These are phyloP conservation scores for Tylochromis polylepis DNA, from an alignment of 2,113 vertebrate genomes.

Conservation along the genomic window DNA sequence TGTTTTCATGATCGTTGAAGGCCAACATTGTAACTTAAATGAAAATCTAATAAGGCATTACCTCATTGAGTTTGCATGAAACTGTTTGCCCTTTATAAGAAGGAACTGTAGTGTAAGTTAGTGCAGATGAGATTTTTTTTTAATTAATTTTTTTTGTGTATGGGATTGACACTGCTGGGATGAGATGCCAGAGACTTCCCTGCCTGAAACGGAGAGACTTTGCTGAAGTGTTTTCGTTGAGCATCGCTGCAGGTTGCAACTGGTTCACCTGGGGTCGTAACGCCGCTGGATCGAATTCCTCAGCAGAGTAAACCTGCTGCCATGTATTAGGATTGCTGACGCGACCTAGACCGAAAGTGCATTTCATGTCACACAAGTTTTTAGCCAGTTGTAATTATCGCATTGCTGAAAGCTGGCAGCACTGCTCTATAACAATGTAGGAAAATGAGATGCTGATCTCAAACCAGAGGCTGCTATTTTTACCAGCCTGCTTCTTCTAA, in stretches of 20 bases:
- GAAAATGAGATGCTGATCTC: background rate
- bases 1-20: background rate
- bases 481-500: background rate
- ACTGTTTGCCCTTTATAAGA: background rate
- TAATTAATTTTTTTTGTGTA: background rate
- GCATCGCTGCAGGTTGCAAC: constrained; percentile 66
- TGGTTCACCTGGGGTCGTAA: constrained; percentile 54
- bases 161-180: background rate
- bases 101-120: background rate
- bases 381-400: background rate
- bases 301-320: constrained; percentile 34
- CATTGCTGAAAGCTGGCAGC: background rate
- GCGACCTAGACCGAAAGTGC: background rate
- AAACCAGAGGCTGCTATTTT: background rate
- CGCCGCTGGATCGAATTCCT: constrained; percentile 44
- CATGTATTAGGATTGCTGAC: constrained; percentile 20
- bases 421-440: background rate
- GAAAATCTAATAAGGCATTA: background rate
- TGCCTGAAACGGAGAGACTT: background rate
- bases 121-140: too few species aligned
- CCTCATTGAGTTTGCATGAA: background rate
- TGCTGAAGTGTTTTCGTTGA: constrained; percentile 34
- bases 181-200: background rate
- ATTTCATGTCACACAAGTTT: background rate
- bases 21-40: background rate